Conservation (phyloP, 2,797 vertebrate species). For the Aulostomus chinensis region DNA sequence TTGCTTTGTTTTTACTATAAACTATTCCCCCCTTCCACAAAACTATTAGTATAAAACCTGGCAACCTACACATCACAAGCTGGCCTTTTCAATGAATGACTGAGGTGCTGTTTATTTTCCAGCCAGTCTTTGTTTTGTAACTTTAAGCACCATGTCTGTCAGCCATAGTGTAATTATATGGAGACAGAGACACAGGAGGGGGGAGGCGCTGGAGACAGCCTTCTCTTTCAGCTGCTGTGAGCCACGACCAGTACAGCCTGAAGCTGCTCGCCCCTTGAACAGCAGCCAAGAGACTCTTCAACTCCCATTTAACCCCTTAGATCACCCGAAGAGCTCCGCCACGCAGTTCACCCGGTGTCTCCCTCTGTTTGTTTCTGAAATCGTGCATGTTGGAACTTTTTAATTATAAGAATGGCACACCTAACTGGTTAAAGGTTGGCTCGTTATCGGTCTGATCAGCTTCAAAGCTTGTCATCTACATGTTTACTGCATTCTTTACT, state of each 20-base stretch:
- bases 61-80: slow-evolving; percentile 36
- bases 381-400: no score
- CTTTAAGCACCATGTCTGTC: slow-evolving; percentile 85
- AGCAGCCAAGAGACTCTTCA: slow-evolving; percentile 74
- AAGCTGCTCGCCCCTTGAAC: slow-evolving; percentile 73
- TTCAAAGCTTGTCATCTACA: background rate
- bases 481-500: no score
- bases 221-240: slow-evolving; percentile 81
- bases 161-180: slow-evolving; percentile 84
- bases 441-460: no score
- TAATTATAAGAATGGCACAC: no score
- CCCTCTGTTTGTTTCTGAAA: no score
- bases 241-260: slow-evolving; percentile 71
- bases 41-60: slow-evolving; percentile 56
- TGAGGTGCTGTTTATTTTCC: slow-evolving; percentile 80
- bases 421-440: no score
- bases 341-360: slow-evolving; percentile 24
- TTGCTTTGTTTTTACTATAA: slow-evolving; percentile 29
- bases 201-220: slow-evolving; percentile 68
- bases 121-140: slow-evolving; percentile 83
- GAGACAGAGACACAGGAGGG: slow-evolving; percentile 78
- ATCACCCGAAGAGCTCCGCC: slow-evolving; percentile 41
- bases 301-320: slow-evolving; percentile 67
- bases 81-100: slow-evolving; percentile 46
- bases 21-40: slow-evolving; percentile 26